Conservation (phyloP, 1,140 invertebrate genomes). For the Euura saliciscinereae region DNA sequence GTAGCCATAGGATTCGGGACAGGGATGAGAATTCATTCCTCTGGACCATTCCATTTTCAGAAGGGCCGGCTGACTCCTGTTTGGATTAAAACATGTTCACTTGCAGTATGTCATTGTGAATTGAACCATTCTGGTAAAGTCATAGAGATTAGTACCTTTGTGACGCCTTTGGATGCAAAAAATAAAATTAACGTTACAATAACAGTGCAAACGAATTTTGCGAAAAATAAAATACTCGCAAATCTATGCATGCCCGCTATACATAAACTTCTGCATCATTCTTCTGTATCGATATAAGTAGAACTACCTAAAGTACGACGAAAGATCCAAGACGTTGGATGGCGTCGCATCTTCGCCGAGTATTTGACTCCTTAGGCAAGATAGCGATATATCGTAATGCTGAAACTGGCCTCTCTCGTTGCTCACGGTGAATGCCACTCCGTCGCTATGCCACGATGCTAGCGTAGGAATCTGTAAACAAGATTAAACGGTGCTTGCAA, state of each 20-base stretch:
- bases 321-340: slow-evolving; percentile 69
- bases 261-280: no score
- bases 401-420: slow-evolving; percentile 79
- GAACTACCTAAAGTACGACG: slow-evolving; percentile 70
- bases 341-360: slow-evolving; percentile 71
- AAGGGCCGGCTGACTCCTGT: slow-evolving; percentile 62
- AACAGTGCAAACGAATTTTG: neutral
- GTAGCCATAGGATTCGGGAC: slow-evolving; percentile 55
- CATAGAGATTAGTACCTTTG: neutral
- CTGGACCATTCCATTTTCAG: slow-evolving; percentile 64
- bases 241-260: neutral
- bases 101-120: neutral
- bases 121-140: no score
- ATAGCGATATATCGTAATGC: slow-evolving; percentile 77
- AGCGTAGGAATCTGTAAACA: slow-evolving; percentile 69
- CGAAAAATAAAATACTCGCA: neutral
- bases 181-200: slow-evolving; percentile 10
- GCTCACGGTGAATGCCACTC: slow-evolving; percentile 69
- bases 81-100: slow-evolving; percentile 17
- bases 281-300: no score
- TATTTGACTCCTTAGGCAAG: slow-evolving; percentile 71
- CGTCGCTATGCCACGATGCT: slow-evolving; percentile 75
- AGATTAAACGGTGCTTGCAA: neutral
- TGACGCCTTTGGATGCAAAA: slow-evolving; percentile 5
- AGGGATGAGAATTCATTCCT: slow-evolving; percentile 58